Conservation (phyloP, 2,113 vertebrate species). For the Lycaon pictus region DNA sequence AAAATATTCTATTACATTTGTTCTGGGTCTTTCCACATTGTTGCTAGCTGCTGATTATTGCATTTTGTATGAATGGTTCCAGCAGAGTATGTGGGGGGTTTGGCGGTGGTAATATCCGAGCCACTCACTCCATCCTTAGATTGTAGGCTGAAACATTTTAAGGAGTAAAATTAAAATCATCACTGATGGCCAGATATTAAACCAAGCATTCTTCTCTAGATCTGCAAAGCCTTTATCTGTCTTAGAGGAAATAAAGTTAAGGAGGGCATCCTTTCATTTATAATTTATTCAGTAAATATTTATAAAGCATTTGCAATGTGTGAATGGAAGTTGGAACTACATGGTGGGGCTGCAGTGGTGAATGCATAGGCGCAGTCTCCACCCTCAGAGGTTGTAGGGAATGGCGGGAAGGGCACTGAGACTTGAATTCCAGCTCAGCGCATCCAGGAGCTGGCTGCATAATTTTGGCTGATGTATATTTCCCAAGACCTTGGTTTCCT, state of each 20-base stretch:
- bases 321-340: neutral
- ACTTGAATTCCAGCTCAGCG: neutral
- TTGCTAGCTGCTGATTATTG: slow-evolving; percentile 5
- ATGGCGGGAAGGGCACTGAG: neutral
- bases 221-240: neutral
- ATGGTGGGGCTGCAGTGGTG: neutral
- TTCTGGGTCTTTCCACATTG: neutral
- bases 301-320: neutral
- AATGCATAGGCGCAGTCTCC: neutral
- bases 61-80: neutral
- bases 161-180: slow-evolving; percentile 69
- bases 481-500: neutral
- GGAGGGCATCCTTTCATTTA: slow-evolving; percentile 1
- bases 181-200: slow-evolving; percentile 26
- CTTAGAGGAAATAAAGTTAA: slow-evolving; percentile 23
- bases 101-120: neutral
- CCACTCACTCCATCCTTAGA: neutral
- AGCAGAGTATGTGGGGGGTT: neutral
- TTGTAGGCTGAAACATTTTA: slow-evolving; percentile 57
- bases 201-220: neutral
- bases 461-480: neutral
- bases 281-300: slow-evolving; percentile 9
- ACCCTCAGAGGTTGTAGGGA: neutral
- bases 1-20: neutral
- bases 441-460: neutral